Evolutionary conservation across 2,888 invertebrate species (phyloP).

Genomic region (Amorpha juglandis): DNA sequence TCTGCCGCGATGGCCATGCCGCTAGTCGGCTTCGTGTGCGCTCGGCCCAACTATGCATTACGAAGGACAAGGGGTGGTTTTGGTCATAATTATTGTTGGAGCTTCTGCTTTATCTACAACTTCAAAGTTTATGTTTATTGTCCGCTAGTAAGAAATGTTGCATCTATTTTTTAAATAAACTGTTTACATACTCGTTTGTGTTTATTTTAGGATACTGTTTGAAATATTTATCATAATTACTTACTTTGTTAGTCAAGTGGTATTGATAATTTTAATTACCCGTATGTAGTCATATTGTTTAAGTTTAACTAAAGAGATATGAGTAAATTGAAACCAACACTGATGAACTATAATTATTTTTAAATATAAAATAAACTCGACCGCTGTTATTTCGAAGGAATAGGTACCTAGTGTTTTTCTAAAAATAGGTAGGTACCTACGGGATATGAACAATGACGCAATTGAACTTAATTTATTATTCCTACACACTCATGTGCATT

Average conservation of each 20-base stretch:
- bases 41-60: slow-evolving; percentile 31
- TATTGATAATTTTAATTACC: neutral
- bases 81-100: neutral
- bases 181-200: neutral
- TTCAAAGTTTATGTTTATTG: neutral
- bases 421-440: neutral
- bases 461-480: slow-evolving; percentile 9
- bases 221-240: neutral
- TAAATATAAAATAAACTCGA: neutral
- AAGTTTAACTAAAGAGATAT: neutral
- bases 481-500: slow-evolving; percentile 3
- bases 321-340: too few species aligned
- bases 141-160: neutral
- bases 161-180: neutral
- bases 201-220: neutral
- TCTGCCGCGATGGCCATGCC: slow-evolving; percentile 17
- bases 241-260: neutral
- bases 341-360: too few species aligned
- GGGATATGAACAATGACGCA: slow-evolving; percentile 4
- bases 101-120: slow-evolving; percentile 14
- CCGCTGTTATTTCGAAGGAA: neutral
- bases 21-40: slow-evolving; percentile 33
- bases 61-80: slow-evolving; percentile 4
- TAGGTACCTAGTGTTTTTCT: neutral
- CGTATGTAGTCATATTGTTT: neutral